These are phyloP conservation scores for Drosophila cardini DNA, from an alignment of 1,140 invertebrate species.

Conservation along the genomic window DNA sequence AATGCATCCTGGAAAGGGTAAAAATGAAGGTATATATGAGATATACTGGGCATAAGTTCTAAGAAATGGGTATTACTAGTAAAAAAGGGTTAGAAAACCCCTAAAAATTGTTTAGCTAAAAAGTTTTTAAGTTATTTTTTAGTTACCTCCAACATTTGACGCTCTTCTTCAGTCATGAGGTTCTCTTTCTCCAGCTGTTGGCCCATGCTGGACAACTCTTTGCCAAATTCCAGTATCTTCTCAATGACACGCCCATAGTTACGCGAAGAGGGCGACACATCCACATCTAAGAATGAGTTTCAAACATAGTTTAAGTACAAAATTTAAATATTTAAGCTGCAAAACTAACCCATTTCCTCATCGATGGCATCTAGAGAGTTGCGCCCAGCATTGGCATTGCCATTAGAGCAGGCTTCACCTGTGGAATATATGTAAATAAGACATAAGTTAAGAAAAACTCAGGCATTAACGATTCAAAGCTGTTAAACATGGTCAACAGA, in stretches of 20 bases:
- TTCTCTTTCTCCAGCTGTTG: slow-evolving; percentile 92
- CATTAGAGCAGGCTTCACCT: slow-evolving; percentile 87
- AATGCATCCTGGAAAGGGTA: slow-evolving; percentile 94
- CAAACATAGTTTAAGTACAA: neutral
- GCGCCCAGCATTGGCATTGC: slow-evolving; percentile 84
- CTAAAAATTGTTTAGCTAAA: too few relatives aligned
- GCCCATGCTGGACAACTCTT: slow-evolving; percentile 96
- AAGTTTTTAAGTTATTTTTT: slow-evolving; percentile 40
- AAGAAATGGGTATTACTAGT: neutral
- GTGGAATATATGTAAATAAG: neutral
- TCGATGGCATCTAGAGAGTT: slow-evolving; percentile 86
- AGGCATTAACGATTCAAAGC: neutral
- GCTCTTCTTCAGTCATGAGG: slow-evolving; percentile 93
- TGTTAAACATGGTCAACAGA: slow-evolving; percentile 12
- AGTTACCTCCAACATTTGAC: slow-evolving; percentile 95
- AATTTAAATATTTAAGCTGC: neutral
- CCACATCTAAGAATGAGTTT: slow-evolving; percentile 80
- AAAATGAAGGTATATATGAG: neutral
- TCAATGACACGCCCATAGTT: slow-evolving; percentile 93
- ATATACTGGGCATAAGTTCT: too few relatives aligned
- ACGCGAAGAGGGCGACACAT: slow-evolving; percentile 85
- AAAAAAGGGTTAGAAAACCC: too few relatives aligned
- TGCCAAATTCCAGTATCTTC: slow-evolving; percentile 96
- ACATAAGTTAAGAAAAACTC: neutral
- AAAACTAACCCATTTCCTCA: slow-evolving; percentile 88